A percentile compares a stretch with the other conserved stretches of the same genome.
Evolutionary conservation across 1,140 invertebrate genomes (phyloP).

Genomic region (Daktulosphaira vitifoliae): DNA sequence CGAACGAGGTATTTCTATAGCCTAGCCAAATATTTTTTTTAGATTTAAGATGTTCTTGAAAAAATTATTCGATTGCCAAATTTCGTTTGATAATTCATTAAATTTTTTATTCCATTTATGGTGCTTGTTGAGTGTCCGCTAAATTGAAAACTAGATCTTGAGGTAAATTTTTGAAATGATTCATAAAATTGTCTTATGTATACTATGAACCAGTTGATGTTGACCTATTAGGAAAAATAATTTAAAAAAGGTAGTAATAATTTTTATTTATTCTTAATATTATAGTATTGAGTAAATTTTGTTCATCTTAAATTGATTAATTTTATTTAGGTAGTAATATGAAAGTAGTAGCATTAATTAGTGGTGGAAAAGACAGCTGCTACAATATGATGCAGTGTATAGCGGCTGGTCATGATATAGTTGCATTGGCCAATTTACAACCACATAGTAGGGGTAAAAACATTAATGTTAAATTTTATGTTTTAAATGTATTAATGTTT

Average conservation of each 20-base stretch:
- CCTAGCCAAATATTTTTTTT: slow-evolving; percentile 31
- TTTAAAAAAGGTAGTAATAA: too few relatives aligned
- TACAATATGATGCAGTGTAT: slow-evolving; percentile 94
- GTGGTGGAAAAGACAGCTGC: slow-evolving; percentile 98
- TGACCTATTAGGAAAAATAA: slow-evolving; percentile 24
- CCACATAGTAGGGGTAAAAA: slow-evolving; percentile 70
- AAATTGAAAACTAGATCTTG: not conserved
- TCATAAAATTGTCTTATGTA: not conserved
- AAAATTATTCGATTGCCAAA: not conserved
- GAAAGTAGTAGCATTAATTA: slow-evolving; percentile 82
- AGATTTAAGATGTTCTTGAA: slow-evolving; percentile 23
- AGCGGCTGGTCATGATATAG: slow-evolving; percentile 88
- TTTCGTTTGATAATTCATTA: not conserved
- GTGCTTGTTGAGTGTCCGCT: not conserved
- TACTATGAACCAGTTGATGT: slow-evolving; percentile 4
- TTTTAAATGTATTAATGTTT: not conserved
- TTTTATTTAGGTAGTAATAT: slow-evolving; percentile 45
- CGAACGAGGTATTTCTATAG: not conserved
- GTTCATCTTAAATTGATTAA: too few relatives aligned
- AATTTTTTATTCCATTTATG: not conserved
- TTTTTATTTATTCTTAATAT: too few relatives aligned
- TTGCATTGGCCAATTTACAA: slow-evolving; percentile 90
- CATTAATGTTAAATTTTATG: not conserved
- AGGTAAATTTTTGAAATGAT: not conserved
- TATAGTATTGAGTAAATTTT: too few relatives aligned